Base-by-base conservation (phyloP, 2,888 invertebrate genomes). In the Acanthopleura granulata region DNA sequence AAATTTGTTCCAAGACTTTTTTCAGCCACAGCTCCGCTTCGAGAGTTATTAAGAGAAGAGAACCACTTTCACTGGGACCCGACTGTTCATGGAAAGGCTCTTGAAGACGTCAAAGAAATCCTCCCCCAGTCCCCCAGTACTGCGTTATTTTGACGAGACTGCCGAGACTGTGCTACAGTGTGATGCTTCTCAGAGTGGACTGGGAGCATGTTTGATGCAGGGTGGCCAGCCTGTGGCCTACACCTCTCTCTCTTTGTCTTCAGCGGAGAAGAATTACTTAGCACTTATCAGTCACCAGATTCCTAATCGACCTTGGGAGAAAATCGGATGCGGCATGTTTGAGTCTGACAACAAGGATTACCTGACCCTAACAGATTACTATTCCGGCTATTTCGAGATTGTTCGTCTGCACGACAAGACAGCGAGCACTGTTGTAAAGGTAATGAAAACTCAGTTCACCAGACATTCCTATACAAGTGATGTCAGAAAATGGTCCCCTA, bases 201-300 rank as follows among this genome's bases (percentile, higher is more conserved):
- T 66, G 1, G 25, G 69, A 6, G 71, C 71, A 1, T 29, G 49
- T 22, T 14, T 71, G 18, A 30, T 83, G 29, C 83, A 81, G 61
- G 78, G 78, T 18, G 77, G 77, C 27, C 75, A 80, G 57, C 81
- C 81, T n/a, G 71, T 82, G 27, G 76, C 73, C 9, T 82, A 81
- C 75, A 79, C 80, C 16, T 76, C 76, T 15, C 66, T 79, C 49
- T 40, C 81, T 27, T 50, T 83, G 4, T 80, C 77, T 11, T 62
- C 75, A 27, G 73, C 78, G 15, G 79, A 80, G 72, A 50, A 66
- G 49, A 77, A 75, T 25, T 82, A 77, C 71, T 77, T 79, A 51
- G n/a, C 73, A 57, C 27, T 73, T 22, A 16, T 50, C 14, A 73
- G 29, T 27, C 50, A 49, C n/a, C 49, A 49, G 27, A 12, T 74